Conservation (phyloP, 2,888 invertebrate species). For the Anagyrus pseudococci region DNA sequence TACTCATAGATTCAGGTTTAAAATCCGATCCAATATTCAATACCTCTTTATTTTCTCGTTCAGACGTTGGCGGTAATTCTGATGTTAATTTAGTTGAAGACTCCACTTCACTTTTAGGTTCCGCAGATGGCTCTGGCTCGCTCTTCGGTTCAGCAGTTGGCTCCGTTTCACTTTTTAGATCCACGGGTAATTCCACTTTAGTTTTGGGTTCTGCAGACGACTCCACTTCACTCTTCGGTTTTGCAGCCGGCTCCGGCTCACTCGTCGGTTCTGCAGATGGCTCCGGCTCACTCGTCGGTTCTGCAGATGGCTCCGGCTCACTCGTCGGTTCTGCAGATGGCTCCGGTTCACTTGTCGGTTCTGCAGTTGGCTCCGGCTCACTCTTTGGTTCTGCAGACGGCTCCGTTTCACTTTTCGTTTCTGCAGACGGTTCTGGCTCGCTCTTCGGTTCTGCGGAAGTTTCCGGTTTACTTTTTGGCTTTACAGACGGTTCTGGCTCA, state of each 20-base stretch:
- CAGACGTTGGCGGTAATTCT: too few relatives aligned
- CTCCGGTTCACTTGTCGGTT: slow-evolving; percentile 42
- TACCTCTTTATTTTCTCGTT: too few relatives aligned
- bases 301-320: slow-evolving; percentile 27
- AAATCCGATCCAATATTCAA: too few relatives aligned
- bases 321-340: slow-evolving; percentile 33
- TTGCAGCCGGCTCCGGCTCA: slow-evolving; percentile 44
- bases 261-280: slow-evolving; percentile 37
- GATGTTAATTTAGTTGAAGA: too few relatives aligned
- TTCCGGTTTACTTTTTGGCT: slow-evolving; percentile 40
- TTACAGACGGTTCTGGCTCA: slow-evolving; percentile 38
- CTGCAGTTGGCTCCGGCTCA: slow-evolving; percentile 46
- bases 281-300: slow-evolving; percentile 46
- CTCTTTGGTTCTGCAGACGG: slow-evolving; percentile 36
- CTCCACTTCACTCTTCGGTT: slow-evolving; percentile 30
- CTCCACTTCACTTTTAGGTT: slow-evolving; percentile 43
- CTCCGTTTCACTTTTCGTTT: slow-evolving; percentile 49
- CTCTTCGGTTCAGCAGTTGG: slow-evolving; percentile 43
- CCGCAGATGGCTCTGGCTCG: slow-evolving; percentile 45
- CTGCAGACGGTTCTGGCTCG: slow-evolving; percentile 45
- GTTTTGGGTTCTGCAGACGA: slow-evolving; percentile 47
- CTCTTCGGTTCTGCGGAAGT: slow-evolving; percentile 40
- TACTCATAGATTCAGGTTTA: too few relatives aligned
- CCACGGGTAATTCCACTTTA: slow-evolving; percentile 31
- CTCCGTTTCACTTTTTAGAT: slow-evolving; percentile 40